These are phyloP conservation scores for Bubo scandiacus DNA, from an alignment of 2,113 vertebrate species.

Conservation along the genomic window DNA sequence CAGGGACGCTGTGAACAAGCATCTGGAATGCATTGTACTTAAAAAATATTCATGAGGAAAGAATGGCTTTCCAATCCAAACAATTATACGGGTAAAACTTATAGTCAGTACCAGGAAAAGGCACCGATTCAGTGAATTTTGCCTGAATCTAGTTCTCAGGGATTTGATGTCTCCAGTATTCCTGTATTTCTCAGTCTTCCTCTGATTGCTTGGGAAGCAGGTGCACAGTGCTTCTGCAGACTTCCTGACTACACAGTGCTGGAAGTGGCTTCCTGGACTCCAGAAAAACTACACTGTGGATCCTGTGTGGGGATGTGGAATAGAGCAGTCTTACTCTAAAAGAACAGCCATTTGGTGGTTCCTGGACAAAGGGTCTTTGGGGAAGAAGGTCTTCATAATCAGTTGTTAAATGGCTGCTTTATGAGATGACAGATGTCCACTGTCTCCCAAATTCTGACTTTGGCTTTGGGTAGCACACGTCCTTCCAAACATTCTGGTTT, in stretches of 20 bases:
- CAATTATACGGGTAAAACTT: background rate
- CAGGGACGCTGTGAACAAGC: background rate
- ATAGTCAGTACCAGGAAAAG: background rate
- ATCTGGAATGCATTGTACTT: background rate
- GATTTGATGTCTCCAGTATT: background rate
- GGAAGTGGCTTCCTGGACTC: background rate
- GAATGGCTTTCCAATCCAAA: background rate
- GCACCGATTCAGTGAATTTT: background rate
- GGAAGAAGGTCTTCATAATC: background rate
- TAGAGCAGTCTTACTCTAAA: background rate
- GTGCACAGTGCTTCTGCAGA: background rate
- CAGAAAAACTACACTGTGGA: background rate
- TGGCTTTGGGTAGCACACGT: background rate
- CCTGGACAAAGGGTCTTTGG: background rate
- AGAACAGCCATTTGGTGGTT: background rate
- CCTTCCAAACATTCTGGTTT: background rate
- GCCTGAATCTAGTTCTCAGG: background rate
- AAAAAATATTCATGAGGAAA: background rate
- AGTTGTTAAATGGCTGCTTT: background rate
- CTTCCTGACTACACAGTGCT: background rate
- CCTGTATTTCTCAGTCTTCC: background rate
- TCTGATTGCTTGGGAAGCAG: background rate
- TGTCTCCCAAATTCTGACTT: background rate
- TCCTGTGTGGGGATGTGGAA: accelerated
- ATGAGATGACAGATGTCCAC: background rate